Evolutionary conservation across 2,888 invertebrate genomes (phyloP), one percentile per base, ranked within the genome.

Genomic region (Philereme transversata): DNA sequence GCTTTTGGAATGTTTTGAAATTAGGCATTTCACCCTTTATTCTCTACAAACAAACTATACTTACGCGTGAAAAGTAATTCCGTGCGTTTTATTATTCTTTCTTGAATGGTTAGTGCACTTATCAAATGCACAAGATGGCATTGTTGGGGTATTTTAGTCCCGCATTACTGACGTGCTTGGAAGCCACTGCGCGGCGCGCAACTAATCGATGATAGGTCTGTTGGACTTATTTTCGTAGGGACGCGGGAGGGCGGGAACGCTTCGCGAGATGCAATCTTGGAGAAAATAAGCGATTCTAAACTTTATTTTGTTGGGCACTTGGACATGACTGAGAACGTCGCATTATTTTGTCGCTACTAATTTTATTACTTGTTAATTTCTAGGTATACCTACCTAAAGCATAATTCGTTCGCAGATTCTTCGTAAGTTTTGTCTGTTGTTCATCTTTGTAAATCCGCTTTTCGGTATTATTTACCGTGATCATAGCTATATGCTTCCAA

Each of bases 91-190:
- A 33, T 55, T 56, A 35, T 51, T 4, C 11, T 51, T 64, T 45
- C 51, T 58, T n/a, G 55, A 57, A 49, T 57, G 51, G 10, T 58
- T 64, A 34, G 43, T 53, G 49, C 65, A 67, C 4, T 61, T 61
- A 7, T 57, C 47, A 10, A 68, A 60, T 5, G 65, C 57, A 51
- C 65, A 68, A 22, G 63, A 65, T 5, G 65, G 65, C 65, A 68
- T 68, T 43, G 5, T 57, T 8, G 9, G 6, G 36, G n/a, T 50
- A 57, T 41, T 51, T 45, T 35, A n/a, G 5, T 9, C n/a, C 35
- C 34, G 46, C 22, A 46, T 35, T 6, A 40, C 1, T 7, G 10
- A 34, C 41, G 51, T 51, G 46, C 35, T 40, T 7, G 10, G 46
- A 34, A 40, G 45, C 4, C 11, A 47, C 7, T 22, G 57, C 46